Base-by-base conservation (phyloP, 2,888 invertebrate species). In the Meiosimyza platycephala region DNA sequence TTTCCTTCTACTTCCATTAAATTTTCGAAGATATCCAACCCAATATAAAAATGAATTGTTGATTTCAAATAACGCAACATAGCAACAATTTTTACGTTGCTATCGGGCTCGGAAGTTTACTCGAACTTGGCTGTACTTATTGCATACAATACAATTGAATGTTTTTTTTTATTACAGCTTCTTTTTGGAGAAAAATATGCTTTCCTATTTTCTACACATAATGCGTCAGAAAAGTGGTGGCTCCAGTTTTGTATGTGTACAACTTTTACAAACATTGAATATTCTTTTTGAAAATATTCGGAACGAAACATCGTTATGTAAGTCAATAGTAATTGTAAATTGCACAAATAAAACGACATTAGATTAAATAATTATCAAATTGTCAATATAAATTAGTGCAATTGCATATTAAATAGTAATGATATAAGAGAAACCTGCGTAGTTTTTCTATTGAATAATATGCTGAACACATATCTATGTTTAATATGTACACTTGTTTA, bases 281-380 rank as follows among this genome's bases (percentile, higher is more conserved):
- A 99, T 99, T 83, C 89, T 99, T 71, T 99, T 99, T 90, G 99
- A 99, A 88, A 99, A 99, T 87, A 99, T 99, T 80, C 90, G 98
- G 78, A 98, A 99, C 89, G 98, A 99, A 89, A 99, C 99, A 40
- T 99, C 98, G 67, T 89, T 99, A 74, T 99, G 99, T 99, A 90
- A 94, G 97, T 93, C 18, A 33, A 40, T 76, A 22, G 6, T 54
- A 18, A 54, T 54, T 54, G 13, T 7, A 54, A 54, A 16, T 54
- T 54, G 40, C 9, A 40, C 6, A 40, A 40, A 40, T 40, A 1
- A 9, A 40, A 40, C 40, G 9, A 7, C 6, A 7, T 7, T 40
- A 40, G 40, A 9, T 40, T 40, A 9, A 40, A 6, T 40, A 40
- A 40, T 40, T 40, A 28, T 28, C 28, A 28, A 28, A 28, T 28